Conservation (phyloP, 1,140 invertebrate species). For the Babylonia areolata region DNA sequence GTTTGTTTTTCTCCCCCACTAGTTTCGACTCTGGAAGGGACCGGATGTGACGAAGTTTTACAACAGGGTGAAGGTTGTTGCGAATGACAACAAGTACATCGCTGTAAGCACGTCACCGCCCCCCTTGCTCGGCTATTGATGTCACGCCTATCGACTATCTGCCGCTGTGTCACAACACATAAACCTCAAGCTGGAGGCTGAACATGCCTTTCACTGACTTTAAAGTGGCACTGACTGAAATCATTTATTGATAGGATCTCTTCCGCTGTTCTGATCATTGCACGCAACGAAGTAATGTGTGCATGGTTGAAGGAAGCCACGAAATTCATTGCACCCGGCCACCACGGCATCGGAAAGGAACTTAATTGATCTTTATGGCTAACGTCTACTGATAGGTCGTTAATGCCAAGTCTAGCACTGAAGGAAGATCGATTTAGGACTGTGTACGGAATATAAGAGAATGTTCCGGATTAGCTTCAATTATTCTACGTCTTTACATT, state of each 20-base stretch:
- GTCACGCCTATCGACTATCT: background rate
- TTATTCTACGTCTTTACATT: background rate
- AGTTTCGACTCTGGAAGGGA: too few species aligned
- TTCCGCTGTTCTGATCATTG: background rate
- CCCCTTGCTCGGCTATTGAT: background rate
- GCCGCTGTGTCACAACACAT: background rate
- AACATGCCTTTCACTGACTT: background rate
- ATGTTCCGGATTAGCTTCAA: background rate
- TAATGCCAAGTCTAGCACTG: background rate
- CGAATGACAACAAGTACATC: conserved; percentile 32
- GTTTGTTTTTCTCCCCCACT: background rate
- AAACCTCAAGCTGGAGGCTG: too few species aligned
- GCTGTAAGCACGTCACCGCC: background rate
- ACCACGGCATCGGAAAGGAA: too few species aligned
- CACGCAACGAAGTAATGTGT: background rate
- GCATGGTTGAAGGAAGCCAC: background rate
- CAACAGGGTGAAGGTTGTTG: background rate
- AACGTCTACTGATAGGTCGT: background rate
- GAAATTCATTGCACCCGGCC: background rate
- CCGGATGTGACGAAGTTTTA: background rate
- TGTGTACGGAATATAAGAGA: background rate
- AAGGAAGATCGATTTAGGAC: too few species aligned
- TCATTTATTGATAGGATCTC: background rate
- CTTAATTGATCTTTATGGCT: too few species aligned
- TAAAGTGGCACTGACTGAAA: background rate